A percentile compares a stretch with the other conserved stretches of the same genome.
Conservation (phyloP, 2,113 vertebrate species). For the Oenanthe oenanthe region DNA sequence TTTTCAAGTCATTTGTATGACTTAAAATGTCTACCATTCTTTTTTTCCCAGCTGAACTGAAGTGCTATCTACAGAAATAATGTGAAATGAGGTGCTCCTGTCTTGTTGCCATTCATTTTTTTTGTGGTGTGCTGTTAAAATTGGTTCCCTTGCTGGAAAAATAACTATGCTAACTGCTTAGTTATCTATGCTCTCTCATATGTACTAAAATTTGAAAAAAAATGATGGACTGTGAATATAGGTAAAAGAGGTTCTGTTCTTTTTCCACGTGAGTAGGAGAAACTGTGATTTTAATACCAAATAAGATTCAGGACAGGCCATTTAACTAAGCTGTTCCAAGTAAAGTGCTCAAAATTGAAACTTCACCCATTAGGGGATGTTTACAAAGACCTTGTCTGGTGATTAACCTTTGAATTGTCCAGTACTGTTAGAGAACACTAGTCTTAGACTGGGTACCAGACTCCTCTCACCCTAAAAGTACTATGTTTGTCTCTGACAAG, state of each 20-base stretch:
- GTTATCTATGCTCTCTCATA: background rate
- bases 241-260: background rate
- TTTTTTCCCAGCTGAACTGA: background rate
- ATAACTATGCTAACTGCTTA: background rate
- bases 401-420: background rate
- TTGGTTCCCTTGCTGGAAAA: background rate
- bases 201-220: background rate
- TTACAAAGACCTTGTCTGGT: background rate
- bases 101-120: background rate
- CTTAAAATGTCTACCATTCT: background rate
- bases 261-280: background rate
- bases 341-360: background rate
- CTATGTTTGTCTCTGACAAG: background rate
- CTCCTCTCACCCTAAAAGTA: background rate
- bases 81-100: background rate
- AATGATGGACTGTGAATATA: background rate
- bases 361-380: fast-evolving
- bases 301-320: background rate
- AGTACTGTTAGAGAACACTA: background rate
- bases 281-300: background rate
- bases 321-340: background rate
- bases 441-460: background rate
- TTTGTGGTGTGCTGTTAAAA: background rate
- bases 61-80: background rate
- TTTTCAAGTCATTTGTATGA: background rate